Percentiles rank a stretch among this genome's conserved stretches.
Conservation (phyloP, 2,797 vertebrate species). For the Holocentrus rufus region DNA sequence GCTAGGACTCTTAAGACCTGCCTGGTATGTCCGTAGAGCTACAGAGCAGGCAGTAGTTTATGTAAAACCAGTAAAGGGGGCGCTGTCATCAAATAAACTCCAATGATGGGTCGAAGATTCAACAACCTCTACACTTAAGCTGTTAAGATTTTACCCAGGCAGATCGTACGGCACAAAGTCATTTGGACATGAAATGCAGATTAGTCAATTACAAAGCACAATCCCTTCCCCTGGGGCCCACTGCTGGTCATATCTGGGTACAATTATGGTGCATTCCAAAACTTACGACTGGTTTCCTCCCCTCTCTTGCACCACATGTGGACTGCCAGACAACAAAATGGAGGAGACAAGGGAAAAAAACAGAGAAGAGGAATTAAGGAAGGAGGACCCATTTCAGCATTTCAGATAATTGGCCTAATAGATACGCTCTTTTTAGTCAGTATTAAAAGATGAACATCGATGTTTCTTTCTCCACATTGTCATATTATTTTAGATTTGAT, state of each 20-base stretch:
- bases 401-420: background rate
- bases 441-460: background rate
- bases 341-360: background rate
- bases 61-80: too few species aligned
- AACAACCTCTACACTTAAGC: background rate
- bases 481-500: too few species aligned
- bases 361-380: background rate
- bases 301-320: background rate
- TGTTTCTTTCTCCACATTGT: too few species aligned
- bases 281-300: background rate
- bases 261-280: slow-evolving; percentile 36
- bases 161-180: background rate
- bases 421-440: background rate
- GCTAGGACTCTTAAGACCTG: too few species aligned
- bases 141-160: background rate
- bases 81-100: too few species aligned
- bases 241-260: slow-evolving; percentile 19
- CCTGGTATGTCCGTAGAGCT: too few species aligned
- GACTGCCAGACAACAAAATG: background rate
- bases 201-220: background rate
- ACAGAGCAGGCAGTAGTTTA: too few species aligned
- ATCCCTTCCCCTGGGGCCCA: background rate
- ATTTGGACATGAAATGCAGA: background rate
- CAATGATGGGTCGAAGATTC: too few species aligned
- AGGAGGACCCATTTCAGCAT: background rate